Evolutionary conservation across 2,797 vertebrate species (phyloP).

Genomic region (Mico argentatus): DNA sequence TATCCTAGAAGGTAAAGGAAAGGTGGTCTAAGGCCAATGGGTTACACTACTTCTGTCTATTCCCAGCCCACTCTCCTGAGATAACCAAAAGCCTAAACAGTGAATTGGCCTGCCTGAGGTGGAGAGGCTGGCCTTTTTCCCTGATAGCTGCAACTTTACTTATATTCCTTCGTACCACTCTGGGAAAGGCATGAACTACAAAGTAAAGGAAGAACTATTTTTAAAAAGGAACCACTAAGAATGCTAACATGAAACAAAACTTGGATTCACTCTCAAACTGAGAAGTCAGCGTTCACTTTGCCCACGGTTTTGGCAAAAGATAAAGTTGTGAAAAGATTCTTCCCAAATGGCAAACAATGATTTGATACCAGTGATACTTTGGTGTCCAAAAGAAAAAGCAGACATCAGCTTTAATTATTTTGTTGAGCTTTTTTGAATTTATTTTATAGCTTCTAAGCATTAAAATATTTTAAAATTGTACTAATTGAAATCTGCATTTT

Average conservation of each 20-base stretch:
- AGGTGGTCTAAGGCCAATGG: not conserved
- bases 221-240: constrained; percentile 49
- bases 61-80: not conserved
- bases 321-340: not conserved
- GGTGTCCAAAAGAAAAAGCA: not conserved
- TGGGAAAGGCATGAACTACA: constrained; percentile 63
- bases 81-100: not conserved
- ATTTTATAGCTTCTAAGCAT: constrained; percentile 12
- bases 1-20: not conserved
- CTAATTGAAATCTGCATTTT: not conserved
- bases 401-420: not conserved
- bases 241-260: constrained; percentile 48
- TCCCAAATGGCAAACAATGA: not conserved
- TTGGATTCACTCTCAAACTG: not conserved
- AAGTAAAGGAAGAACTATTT: constrained; percentile 50
- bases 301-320: not conserved
- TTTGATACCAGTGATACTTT: not conserved
- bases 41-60: not conserved
- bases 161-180: not conserved
- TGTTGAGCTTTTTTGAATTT: not conserved
- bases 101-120: not conserved
- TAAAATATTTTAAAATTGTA: constrained; percentile 10
- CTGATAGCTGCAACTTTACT: not conserved
- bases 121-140: not conserved
- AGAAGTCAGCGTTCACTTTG: not conserved